A percentile compares a stretch with the other conserved stretches of the same genome.
Evolutionary conservation across 2,113 vertebrate genomes (phyloP).

Genomic region (Egretta garzetta): DNA sequence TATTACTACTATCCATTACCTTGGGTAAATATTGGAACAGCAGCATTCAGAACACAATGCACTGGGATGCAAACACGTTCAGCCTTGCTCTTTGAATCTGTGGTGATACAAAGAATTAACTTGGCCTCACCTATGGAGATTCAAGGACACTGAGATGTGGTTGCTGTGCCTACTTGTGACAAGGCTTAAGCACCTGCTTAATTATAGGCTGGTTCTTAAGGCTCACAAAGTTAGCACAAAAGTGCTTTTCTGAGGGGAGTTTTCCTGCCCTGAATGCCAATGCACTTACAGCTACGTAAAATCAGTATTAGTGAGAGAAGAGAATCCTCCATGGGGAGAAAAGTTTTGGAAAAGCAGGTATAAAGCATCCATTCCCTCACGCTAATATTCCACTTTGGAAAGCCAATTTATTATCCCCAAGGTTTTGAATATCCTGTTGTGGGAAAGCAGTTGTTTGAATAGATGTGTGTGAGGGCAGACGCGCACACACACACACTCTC

Average conservation of each 20-base stretch:
- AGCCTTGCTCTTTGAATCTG: neutral
- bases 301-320: neutral
- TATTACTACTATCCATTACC: neutral
- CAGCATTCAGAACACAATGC: neutral
- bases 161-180: neutral
- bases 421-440: slow-evolving; percentile 51
- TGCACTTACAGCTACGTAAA: neutral
- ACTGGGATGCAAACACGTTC: neutral
- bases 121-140: neutral
- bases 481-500: neutral
- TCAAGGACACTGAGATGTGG: neutral
- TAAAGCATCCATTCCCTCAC: neutral
- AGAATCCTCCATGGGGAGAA: neutral
- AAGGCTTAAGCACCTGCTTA: neutral
- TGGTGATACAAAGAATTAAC: neutral
- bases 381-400: slow-evolving; percentile 39
- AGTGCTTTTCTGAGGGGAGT: neutral
- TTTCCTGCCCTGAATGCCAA: neutral
- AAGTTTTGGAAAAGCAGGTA: neutral
- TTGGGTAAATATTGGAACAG: neutral
- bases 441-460: slow-evolving; percentile 69
- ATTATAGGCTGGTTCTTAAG: neutral
- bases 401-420: slow-evolving; percentile 58
- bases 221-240: neutral
- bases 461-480: neutral